Base-by-base conservation (phyloP, 2,888 invertebrate genomes). In the Brenthis hecate region DNA sequence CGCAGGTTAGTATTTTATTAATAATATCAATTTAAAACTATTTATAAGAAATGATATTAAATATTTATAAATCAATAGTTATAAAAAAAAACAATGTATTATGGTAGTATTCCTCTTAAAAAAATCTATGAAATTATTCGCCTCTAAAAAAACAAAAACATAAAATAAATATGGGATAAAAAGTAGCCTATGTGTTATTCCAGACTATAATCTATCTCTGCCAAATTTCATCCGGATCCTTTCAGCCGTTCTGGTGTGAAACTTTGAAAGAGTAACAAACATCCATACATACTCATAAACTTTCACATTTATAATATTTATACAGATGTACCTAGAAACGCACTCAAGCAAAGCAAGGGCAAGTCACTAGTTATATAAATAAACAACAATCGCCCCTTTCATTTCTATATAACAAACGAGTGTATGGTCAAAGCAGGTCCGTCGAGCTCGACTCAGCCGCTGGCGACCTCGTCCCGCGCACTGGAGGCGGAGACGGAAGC, bases 401-500 rank as follows among this genome's bases (percentile, higher is more conserved):
- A 19, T 19, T 19, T 19, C 11, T 32, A 32, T 32, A 32, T 51
- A n/a, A 51, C 16, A 28, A 28, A 28, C 28, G 4, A 28, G 28
- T 28, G 28, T 43, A 53, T 69, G 8, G 8, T 14, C 48, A 53
- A 73, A 88, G 88, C 88, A 70, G 91, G 90, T 1, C 88, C 90
- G 1, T 90, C 91, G 0, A 85, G 73, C 32, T 81, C 84, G 3
- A 82, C 82, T 0, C 89, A 87, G 69, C 87, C 89, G 0, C 82
- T 82, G 51, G 80, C 88, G 5, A 85, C 87, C 0, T 83, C 87
- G 0, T 85, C 90, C 0, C 88, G 91, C 23, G 81, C 85, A 0
- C 78, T 81, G 2, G 92, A 92, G 64, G 85, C 87, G 0, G 93
- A 93, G 79, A 86, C 78, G 60, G 94, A 93, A 51, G 86, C 93